A percentile compares a stretch with the other conserved stretches of the same genome.
phyloP scores from a whole-genome alignment of 2,888 invertebrate genomes.

The Leucophora obtusa region DNA sequence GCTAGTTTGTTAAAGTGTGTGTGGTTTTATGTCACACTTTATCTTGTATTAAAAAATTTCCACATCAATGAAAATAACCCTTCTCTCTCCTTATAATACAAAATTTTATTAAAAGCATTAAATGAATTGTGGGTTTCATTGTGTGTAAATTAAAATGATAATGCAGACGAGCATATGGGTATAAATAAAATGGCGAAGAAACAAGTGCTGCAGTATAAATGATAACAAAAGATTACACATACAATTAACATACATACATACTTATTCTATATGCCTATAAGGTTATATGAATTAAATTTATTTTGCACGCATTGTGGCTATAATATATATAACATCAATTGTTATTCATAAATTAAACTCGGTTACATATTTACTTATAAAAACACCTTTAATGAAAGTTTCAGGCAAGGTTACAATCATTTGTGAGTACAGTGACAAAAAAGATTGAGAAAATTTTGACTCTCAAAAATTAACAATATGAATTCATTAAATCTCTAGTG shows the following conservation, averaged over 20 bases:
- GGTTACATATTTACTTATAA: neutral
- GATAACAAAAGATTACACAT: constrained; percentile 13
- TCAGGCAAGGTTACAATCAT: constrained; percentile 9
- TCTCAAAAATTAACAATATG: too few relatives aligned
- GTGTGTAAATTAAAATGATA: neutral
- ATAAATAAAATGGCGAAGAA: neutral
- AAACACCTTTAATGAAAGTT: constrained; percentile 8
- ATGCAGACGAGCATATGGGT: neutral
- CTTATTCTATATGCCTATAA: constrained; percentile 12
- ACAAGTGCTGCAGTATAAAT: constrained; percentile 16
- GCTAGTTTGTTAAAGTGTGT: neutral
- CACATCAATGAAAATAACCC: constrained; percentile 2
- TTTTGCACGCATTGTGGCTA: neutral
- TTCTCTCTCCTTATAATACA: neutral
- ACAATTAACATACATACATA: constrained; percentile 4
- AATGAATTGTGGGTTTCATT: neutral
- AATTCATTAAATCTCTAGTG: too few relatives aligned
- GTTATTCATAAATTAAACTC: neutral
- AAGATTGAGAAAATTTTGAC: too few relatives aligned
- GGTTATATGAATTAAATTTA: constrained; percentile 21
- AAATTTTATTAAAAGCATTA: neutral
- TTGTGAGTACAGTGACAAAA: neutral
- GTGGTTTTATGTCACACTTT: neutral
- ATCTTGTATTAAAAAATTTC: neutral
- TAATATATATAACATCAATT: neutral